These are phyloP conservation scores for Campoplex nolae DNA, from an alignment of 2,888 invertebrate genomes.

Conservation along the genomic window DNA sequence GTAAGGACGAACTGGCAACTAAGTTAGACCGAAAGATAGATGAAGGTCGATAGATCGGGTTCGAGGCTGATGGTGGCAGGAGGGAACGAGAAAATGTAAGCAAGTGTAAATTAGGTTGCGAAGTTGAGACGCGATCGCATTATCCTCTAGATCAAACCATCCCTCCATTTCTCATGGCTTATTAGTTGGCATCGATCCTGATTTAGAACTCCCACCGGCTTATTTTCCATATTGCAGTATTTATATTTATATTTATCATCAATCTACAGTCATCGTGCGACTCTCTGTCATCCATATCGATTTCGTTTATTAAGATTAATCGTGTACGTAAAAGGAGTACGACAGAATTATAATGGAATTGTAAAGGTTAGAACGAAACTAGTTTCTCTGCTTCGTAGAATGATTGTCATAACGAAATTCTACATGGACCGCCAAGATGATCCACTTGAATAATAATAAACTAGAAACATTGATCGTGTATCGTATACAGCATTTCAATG, in stretches of 20 bases:
- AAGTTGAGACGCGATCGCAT: slow-evolving; percentile 56
- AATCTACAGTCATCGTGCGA: not conserved
- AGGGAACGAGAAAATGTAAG: slow-evolving; percentile 37
- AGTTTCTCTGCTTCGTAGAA: not conserved
- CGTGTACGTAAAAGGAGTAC: not conserved
- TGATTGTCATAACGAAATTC: not conserved
- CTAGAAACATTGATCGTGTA: not conserved
- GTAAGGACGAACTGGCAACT: slow-evolving; percentile 41
- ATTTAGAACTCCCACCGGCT: not conserved
- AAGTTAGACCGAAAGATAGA: slow-evolving; percentile 52
- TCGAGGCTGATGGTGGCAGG: slow-evolving; percentile 17
- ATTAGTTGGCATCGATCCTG: slow-evolving; percentile 34
- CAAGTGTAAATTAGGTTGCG: slow-evolving; percentile 52
- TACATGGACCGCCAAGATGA: not conserved
- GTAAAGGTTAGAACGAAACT: not conserved
- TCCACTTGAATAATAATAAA: not conserved
- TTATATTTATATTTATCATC: not conserved
- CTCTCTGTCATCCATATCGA: not conserved
- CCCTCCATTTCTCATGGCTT: slow-evolving; percentile 33
- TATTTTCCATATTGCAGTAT: slow-evolving; percentile 1
- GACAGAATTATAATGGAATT: not conserved
- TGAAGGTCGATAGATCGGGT: slow-evolving; percentile 29
- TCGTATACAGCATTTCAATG: not conserved
- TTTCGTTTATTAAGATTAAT: not conserved
- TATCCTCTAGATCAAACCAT: slow-evolving; percentile 54